Evolutionary conservation across 2,797 vertebrate species (phyloP), one percentile per base, ranked within the genome.

Genomic region (Tokudaia muenninki): DNA sequence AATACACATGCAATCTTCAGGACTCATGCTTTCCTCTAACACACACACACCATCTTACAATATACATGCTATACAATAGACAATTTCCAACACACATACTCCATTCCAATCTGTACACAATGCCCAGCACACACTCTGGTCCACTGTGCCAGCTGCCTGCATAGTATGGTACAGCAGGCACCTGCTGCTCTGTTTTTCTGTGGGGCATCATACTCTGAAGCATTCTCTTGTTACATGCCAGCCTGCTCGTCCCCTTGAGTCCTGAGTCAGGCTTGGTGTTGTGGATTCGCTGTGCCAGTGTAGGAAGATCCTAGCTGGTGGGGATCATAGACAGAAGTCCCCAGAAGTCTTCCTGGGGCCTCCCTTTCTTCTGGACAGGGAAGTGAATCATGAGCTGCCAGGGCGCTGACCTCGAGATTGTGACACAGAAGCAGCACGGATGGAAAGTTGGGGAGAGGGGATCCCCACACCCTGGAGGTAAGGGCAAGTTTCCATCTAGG

Each of bases 371-470:
- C 57, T 21, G 26, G 77, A 65, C 34, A 61, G 55, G 41, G 29
- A 7, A 82, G 59, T 41, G n/a, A 47, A 34, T 11, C 6, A 3
- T 22, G 5, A 13, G 26, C 83, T 87, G 47, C 92, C 91, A 29
- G 22, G 82, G 41, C 10, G 2, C 16, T 29, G 11, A 80, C 57
- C 34, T 77, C 3, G 17, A 19, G 57, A 52, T 11, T 26, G 1
- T 11, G 70, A 72, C 44, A 22, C 67, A 37, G 79, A 78, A 61
- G 37, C 52, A 24, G 72, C 44, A 0, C 21, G 8, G 29, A 11
- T 14, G 89, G 93, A 88, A 92, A 94, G 94, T 89, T 14, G 72
- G 37, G 74, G 65, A 61, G 59, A 44, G 55, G 94, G 92, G 86
- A 44, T n/a, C 77, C 82, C 90, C 50, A 0, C 0, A 3, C 26